These are phyloP conservation scores for Eufriesea mexicana DNA, from an alignment of 1,140 invertebrate species.

Conservation along the genomic window DNA sequence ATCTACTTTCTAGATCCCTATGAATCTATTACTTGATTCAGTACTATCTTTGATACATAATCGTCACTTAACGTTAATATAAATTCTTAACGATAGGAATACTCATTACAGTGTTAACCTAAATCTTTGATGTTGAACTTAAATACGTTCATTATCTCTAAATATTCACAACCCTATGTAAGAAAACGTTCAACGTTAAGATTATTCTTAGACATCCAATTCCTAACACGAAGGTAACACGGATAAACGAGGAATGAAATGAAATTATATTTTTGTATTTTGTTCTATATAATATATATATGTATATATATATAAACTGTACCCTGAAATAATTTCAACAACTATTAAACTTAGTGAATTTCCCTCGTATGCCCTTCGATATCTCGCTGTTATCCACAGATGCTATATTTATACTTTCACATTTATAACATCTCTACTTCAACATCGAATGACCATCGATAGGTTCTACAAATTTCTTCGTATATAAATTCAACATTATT, in stretches of 20 bases:
- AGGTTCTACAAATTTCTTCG: constrained; percentile 54
- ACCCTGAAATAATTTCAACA: constrained; percentile 54
- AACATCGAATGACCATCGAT: constrained; percentile 54
- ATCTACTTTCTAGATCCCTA: constrained; percentile 58
- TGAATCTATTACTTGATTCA: constrained; percentile 47
- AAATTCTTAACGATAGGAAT: constrained; percentile 45
- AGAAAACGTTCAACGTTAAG: constrained; percentile 52
- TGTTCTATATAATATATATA: constrained; percentile 17
- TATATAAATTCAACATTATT: constrained; percentile 42
- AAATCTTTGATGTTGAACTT: constrained; percentile 65
- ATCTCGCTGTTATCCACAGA: constrained; percentile 12
- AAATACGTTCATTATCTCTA: constrained; percentile 61
- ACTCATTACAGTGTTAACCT: constrained; percentile 57
- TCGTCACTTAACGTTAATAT: constrained; percentile 43
- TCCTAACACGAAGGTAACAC: constrained; percentile 37
- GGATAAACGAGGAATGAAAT: constrained; percentile 50
- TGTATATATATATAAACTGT: constrained; percentile 48
- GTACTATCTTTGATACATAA: constrained; percentile 49
- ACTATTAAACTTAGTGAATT: constrained; percentile 47
- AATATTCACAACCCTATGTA: constrained; percentile 68
- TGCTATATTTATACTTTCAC: constrained; percentile 54
- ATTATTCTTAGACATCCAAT: constrained; percentile 45
- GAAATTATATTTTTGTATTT: constrained; percentile 18
- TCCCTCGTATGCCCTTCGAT: constrained; percentile 39
- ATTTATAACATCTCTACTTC: constrained; percentile 56